Evolutionary conservation across 1,140 invertebrate genomes (phyloP).

Genomic region (Plodia interpunctella): DNA sequence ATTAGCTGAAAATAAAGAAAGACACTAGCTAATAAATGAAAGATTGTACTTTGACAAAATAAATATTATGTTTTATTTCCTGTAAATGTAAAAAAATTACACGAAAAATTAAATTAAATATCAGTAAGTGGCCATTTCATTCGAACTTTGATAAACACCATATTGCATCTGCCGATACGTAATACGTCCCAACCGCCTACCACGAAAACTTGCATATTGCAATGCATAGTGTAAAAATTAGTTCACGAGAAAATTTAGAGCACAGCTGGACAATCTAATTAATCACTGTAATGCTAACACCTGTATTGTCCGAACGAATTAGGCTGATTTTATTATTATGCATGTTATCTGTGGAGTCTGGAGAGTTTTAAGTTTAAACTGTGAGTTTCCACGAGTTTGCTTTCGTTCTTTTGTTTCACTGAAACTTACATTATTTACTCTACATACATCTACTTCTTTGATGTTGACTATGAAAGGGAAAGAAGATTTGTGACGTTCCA

Average conservation of each 20-base stretch:
- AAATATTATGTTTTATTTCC: too few relatives aligned
- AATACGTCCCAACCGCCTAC: slow-evolving; percentile 29
- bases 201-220: slow-evolving; percentile 41
- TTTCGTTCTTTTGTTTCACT: background rate
- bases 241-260: slow-evolving; percentile 36
- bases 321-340: slow-evolving; percentile 43
- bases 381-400: slow-evolving; percentile 16
- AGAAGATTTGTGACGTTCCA: too few relatives aligned
- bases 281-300: slow-evolving; percentile 41
- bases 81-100: too few relatives aligned
- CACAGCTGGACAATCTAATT: slow-evolving; percentile 53
- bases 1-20: too few relatives aligned
- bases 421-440: background rate
- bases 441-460: background rate
- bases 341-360: slow-evolving; percentile 52
- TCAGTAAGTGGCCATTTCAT: slow-evolving; percentile 20
- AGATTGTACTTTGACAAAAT: too few relatives aligned
- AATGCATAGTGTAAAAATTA: slow-evolving; percentile 42
- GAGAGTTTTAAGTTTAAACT: slow-evolving; percentile 3
- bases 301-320: slow-evolving; percentile 36
- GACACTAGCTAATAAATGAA: too few relatives aligned
- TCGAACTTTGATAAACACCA: slow-evolving; percentile 18
- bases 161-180: slow-evolving; percentile 21
- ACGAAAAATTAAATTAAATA: too few relatives aligned
- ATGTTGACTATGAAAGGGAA: too few relatives aligned